Percentiles rank a stretch among this genome's conserved stretches.
Evolutionary conservation across 2,888 invertebrate genomes (phyloP).

Genomic region (Agelastica alni): DNA sequence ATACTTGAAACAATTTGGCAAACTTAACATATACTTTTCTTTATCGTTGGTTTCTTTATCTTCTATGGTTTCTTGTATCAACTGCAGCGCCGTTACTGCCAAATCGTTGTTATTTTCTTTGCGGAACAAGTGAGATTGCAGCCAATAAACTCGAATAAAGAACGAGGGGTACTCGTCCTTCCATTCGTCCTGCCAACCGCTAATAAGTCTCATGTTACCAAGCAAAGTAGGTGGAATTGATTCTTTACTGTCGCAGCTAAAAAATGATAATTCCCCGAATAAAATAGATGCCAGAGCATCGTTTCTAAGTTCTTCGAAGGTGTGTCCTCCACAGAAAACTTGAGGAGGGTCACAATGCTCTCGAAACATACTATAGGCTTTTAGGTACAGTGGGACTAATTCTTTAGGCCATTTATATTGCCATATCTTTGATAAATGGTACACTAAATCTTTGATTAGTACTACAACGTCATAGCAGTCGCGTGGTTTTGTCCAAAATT

Average conservation of each 20-base stretch:
- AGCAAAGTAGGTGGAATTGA: conserved; percentile 56
- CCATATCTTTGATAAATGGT: conserved; percentile 66
- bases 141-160: conserved; percentile 61
- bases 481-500: conserved; percentile 63
- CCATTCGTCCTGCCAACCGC: conserved; percentile 56
- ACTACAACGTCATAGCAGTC: conserved; percentile 64
- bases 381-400: conserved; percentile 60
- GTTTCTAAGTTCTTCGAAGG: conserved; percentile 54
- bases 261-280: conserved; percentile 60
- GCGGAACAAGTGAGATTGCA: conserved; percentile 61
- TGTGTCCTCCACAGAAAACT: conserved; percentile 53
- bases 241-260: conserved; percentile 39
- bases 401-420: conserved; percentile 67
- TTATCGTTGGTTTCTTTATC: conserved; percentile 31
- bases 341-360: conserved; percentile 61
- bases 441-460: conserved; percentile 65
- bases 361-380: conserved; percentile 45
- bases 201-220: conserved; percentile 57
- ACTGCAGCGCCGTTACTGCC: conserved; percentile 59
- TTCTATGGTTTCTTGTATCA: conserved; percentile 40
- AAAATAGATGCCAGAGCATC: conserved; percentile 61
- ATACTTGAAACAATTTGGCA: conserved; percentile 63
- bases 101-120: conserved; percentile 60
- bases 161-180: conserved; percentile 56
- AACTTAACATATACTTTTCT: conserved; percentile 51